These are phyloP conservation scores for Pammene aurita DNA, from an alignment of 2,888 invertebrate species.

Conservation along the genomic window DNA sequence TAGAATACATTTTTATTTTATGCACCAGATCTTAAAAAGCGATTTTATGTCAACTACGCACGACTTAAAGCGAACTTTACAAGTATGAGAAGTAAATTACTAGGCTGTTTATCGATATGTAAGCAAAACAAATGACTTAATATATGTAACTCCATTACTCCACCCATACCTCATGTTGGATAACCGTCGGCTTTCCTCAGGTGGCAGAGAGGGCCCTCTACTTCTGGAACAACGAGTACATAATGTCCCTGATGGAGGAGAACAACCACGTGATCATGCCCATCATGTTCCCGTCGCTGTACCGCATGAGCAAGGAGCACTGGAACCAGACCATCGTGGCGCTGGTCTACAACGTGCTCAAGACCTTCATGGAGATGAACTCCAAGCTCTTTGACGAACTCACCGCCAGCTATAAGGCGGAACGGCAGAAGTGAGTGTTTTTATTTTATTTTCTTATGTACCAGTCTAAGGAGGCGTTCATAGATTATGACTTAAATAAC, in stretches of 20 bases:
- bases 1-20: no score
- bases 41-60: no score
- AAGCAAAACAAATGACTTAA: no score
- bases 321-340: conserved; percentile 99
- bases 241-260: conserved; percentile 99
- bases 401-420: conserved; percentile 99
- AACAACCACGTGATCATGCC: conserved; percentile 99
- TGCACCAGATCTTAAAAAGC: no score
- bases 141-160: no score
- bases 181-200: conserved; percentile 70
- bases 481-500: no score
- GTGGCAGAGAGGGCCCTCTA: conserved; percentile 99
- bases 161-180: no score
- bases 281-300: conserved; percentile 99
- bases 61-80: no score
- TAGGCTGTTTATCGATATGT: no score
- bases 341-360: conserved; percentile 99
- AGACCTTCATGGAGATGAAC: conserved; percentile 99
- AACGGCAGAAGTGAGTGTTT: conserved; percentile 96
- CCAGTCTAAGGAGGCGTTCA: no score
- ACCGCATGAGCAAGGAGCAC: conserved; percentile 99
- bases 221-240: conserved; percentile 99
- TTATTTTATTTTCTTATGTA: neutral
- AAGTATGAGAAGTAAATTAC: no score
- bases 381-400: conserved; percentile 99